Base-by-base conservation (phyloP, 2,888 invertebrate genomes). In the Phytoseiulus persimilis region DNA sequence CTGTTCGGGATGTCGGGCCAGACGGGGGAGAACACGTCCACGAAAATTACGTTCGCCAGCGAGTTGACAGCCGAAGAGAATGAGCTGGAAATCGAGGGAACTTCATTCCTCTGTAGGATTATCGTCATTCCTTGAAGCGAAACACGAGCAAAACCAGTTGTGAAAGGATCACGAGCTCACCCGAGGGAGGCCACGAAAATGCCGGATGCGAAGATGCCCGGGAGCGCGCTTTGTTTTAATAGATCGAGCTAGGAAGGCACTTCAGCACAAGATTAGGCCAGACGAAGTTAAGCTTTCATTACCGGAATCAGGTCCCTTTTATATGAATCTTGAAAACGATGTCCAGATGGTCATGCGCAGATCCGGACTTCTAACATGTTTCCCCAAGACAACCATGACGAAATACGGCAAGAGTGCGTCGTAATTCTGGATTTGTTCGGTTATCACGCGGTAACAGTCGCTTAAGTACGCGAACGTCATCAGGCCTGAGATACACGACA, bases 131-230 rank as follows among this genome's bases (percentile, higher is more conserved):
- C n/a, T n/a, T n/a, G n/a, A n/a, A n/a, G n/a, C n/a, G n/a, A n/a
- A n/a, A n/a, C n/a, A n/a, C 65, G 65, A 18, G 14, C 11, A 23
- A 23, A 2, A 65, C n/a, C n/a, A n/a, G n/a, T n/a, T n/a, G n/a
- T n/a, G n/a, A n/a, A n/a, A n/a, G n/a, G n/a, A n/a, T 65, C 18
- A n/a, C n/a, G n/a, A 65, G 14, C n/a, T n/a, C n/a, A 87, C 87
- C 97, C 97, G 18, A 98, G 94, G 0, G 97, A 96, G 0, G 96
- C 98, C 91, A 96, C 96, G 92, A 98, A 97, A 90, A 98, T 95
- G 1, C 97, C 96, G 6, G 97, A 96, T 0, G 97, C 95, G 92
- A 98, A 97, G 32, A 98, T 94, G 0, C 98, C 98, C 0, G 97
- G 95, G 32, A 98, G 92, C 0, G 97, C 98, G 0, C 96, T 96